A percentile compares a stretch with the other conserved stretches of the same genome.
Evolutionary conservation across 2,888 invertebrate genomes (phyloP).

Genomic region (Andrena marginata): DNA sequence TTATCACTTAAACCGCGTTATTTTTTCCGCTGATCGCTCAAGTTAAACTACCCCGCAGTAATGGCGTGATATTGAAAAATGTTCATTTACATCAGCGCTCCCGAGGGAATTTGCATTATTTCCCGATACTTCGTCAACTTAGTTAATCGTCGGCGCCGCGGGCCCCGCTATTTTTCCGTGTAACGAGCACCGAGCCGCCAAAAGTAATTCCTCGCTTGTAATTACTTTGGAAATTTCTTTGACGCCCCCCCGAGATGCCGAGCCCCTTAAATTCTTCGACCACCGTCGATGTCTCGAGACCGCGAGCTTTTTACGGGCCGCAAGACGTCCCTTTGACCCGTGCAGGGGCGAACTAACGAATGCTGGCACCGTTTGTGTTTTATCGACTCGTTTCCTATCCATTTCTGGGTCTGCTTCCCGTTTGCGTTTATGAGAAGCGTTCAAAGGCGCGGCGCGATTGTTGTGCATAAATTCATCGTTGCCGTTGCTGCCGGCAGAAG

Average conservation of each 20-base stretch:
- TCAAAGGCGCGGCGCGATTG: slow-evolving; percentile 36
- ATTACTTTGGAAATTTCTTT: slow-evolving; percentile 57
- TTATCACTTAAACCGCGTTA: slow-evolving; percentile 7
- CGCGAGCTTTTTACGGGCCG: neutral
- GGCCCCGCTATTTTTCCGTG: slow-evolving; percentile 48
- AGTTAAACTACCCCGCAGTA: slow-evolving; percentile 18
- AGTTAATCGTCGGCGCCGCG: slow-evolving; percentile 63
- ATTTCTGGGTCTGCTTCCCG: neutral
- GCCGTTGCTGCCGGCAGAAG: neutral
- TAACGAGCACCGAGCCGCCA: slow-evolving; percentile 38
- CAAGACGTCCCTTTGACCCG: neutral
- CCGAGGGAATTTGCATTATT: slow-evolving; percentile 64
- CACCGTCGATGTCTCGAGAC: neutral
- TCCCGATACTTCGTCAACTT: slow-evolving; percentile 62
- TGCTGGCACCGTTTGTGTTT: neutral
- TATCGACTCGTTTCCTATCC: neutral
- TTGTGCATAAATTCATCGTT: slow-evolving; percentile 39
- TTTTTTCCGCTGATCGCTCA: slow-evolving; percentile 40
- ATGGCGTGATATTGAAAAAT: slow-evolving; percentile 60
- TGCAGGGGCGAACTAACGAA: neutral
- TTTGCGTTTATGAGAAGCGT: neutral
- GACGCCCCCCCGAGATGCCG: slow-evolving; percentile 3
- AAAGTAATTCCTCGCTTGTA: slow-evolving; percentile 52
- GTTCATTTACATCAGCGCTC: slow-evolving; percentile 47
- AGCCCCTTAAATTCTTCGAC: slow-evolving; percentile 22